Conservation (phyloP, 2,113 vertebrate species). For the Anhinga anhinga region DNA sequence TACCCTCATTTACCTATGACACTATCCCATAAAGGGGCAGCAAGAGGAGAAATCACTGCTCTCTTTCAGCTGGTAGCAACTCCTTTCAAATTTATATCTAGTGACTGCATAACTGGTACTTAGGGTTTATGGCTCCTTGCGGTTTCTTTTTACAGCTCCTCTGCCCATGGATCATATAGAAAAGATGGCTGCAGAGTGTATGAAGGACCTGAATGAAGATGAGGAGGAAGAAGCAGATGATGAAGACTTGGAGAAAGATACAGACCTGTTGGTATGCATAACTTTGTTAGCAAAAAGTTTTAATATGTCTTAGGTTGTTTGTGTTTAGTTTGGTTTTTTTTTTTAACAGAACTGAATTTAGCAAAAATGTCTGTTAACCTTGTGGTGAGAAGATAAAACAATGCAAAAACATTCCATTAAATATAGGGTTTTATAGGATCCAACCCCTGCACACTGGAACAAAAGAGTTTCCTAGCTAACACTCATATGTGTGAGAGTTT, state of each 20-base stretch:
- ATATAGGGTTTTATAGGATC: background rate
- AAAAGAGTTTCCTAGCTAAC: background rate
- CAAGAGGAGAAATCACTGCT: background rate
- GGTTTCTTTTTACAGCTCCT: constrained; percentile 74
- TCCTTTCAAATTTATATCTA: background rate
- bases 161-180: constrained; percentile 94
- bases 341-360: background rate
- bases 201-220: constrained; percentile 88
- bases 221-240: constrained; percentile 79
- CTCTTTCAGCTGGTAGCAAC: background rate
- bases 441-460: background rate
- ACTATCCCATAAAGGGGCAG: background rate
- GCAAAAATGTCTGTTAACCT: background rate
- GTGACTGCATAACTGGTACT: background rate
- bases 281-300: background rate
- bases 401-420: background rate
- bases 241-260: constrained; percentile 78
- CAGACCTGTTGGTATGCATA: constrained; percentile 85
- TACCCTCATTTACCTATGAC: background rate
- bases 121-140: background rate
- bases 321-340: background rate
- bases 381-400: background rate
- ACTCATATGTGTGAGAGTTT: background rate
- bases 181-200: constrained; percentile 91
- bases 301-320: background rate